Base-by-base conservation (phyloP, 2,113 vertebrate species). In the Callionymus lyra region DNA sequence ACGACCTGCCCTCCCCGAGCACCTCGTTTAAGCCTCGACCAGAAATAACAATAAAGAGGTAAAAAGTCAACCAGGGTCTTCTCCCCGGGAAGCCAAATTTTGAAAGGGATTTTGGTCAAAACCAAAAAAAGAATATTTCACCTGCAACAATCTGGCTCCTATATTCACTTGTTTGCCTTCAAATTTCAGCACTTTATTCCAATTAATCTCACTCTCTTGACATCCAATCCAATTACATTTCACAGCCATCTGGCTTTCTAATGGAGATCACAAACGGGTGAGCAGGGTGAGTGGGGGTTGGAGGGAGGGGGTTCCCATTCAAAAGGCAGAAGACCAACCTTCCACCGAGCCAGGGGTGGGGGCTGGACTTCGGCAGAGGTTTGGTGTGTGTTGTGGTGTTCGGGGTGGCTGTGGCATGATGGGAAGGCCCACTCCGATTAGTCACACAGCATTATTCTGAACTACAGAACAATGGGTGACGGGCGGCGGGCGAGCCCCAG, bases 381-480 rank as follows among this genome's bases (percentile, higher is more conserved):
- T 71, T 77, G 73, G 76, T 80, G 71, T 68, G 74, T 79, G 79
- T 62, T 73, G 72, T 66, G 74, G 82, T 77, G 73, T 70, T 78
- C 76, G 73, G 81, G 74, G 75, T 76, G 81, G 77, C 75, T 75
- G 76, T 73, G 79, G 83, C 89, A 87, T 89, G 90, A 88, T 91
- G 91, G 87, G 89, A 90, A 91, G 87, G 83, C 86, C 82, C 82
- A 85, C 85, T 85, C 70, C 85, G 89, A 94, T 93, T 92, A 92
- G 90, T 92, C 91, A 91, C 88, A 88, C 86, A 83, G 88, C 88
- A 90, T 90, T 90, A 90, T 91, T 90, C 89, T 87, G 32, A 82
- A 87, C 86, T 86, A 72, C 68, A 61, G 76, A 86, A 96, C 91
- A 96, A 94, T 90, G 83, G 91, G 70, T 62, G 72, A 82, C 78